These are phyloP conservation scores for Bombus soroeensis DNA, from an alignment of 1,140 invertebrate species.

Conservation along the genomic window DNA sequence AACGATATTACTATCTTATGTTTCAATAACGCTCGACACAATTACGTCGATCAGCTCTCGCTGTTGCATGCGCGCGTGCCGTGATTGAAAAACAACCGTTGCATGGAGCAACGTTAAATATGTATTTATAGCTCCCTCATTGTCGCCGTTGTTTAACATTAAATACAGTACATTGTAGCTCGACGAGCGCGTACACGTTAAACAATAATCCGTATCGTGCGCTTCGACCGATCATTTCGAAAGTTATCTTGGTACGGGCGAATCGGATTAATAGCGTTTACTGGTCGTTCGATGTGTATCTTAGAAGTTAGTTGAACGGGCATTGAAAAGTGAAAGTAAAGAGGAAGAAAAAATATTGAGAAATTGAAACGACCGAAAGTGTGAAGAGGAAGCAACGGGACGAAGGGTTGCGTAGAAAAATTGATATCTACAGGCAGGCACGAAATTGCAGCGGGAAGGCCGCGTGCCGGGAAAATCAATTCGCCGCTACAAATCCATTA, in stretches of 20 bases:
- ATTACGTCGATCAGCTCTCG: slow-evolving; percentile 7
- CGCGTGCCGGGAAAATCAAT: neutral
- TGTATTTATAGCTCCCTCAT: neutral
- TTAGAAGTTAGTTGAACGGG: neutral
- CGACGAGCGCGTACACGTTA: neutral
- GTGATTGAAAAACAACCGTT: slow-evolving; percentile 24
- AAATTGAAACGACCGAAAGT: neutral
- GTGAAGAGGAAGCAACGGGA: too few relatives aligned
- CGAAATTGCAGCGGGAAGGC: neutral
- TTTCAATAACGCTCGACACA: neutral
- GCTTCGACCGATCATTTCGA: neutral
- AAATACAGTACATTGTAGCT: neutral
- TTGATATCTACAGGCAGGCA: neutral
- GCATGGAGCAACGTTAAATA: slow-evolving; percentile 20
- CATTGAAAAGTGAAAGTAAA: neutral
- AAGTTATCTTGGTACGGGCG: neutral
- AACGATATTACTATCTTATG: slow-evolving; percentile 16
- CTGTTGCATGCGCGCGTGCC: neutral
- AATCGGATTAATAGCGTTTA: neutral
- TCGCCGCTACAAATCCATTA: slow-evolving; percentile 11
- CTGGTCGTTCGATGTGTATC: neutral
- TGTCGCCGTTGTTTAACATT: neutral
- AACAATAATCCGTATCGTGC: neutral
- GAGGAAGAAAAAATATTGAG: neutral
- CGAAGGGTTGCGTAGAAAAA: neutral